phyloP scores from a whole-genome alignment of 2,797 vertebrate species.

The Lerista edwardsae region DNA sequence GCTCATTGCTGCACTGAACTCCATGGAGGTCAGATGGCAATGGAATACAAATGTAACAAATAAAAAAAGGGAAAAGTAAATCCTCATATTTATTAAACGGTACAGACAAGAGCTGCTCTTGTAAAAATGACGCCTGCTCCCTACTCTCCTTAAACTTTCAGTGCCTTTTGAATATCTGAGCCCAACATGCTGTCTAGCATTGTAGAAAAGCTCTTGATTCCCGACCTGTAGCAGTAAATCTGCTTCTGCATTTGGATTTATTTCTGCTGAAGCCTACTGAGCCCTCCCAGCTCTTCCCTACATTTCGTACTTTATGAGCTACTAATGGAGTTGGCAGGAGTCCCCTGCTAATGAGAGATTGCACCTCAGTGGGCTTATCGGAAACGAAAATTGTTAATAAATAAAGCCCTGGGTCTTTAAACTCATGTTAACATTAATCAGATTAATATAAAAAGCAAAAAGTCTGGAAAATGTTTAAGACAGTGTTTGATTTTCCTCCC shows the following conservation, averaged over 20 bases:
- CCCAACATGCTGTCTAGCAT: not conserved
- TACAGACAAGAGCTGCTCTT: conserved; percentile 10
- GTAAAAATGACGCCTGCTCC: conserved; percentile 17
- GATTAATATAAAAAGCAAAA: conserved; percentile 55
- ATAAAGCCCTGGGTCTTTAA: conserved; percentile 62
- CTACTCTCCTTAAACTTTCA: not conserved
- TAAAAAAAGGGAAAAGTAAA: not conserved
- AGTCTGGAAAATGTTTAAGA: conserved; percentile 18
- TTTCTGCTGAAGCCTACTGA: conserved; percentile 45
- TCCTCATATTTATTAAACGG: conserved; percentile 16
- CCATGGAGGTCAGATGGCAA: not conserved
- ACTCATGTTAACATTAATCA: conserved; percentile 59
- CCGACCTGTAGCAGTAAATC: conserved; percentile 57
- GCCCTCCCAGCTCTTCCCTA: conserved; percentile 40
- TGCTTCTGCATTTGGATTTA: conserved; percentile 40
- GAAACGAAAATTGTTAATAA: conserved; percentile 62
- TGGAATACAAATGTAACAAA: not conserved
- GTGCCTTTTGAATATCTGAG: conserved; percentile 1
- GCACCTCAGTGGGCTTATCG: conserved; percentile 47
- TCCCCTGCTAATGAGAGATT: conserved; percentile 46
- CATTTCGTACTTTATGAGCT: conserved; percentile 36
- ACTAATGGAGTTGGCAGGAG: conserved; percentile 43
- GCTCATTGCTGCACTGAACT: conserved; percentile 2
- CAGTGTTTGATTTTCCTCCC: conserved; percentile 45
- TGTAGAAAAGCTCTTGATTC: conserved; percentile 57